Base-by-base conservation (phyloP, 2,888 invertebrate species). In the Octodonta nipae region DNA sequence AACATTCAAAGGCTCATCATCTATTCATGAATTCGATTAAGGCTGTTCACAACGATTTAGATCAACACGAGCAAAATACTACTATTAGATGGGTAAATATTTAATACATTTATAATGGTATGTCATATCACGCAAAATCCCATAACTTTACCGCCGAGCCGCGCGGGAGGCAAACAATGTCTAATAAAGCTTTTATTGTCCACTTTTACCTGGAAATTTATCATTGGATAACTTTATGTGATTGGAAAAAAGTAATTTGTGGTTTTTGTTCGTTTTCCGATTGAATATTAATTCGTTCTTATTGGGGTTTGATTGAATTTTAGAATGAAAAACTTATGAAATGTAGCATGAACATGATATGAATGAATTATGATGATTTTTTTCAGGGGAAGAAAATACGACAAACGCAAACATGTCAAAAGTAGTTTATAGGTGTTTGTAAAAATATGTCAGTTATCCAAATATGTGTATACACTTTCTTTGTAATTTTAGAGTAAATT, bases 1-100 rank as follows among this genome's bases (percentile, higher is more conserved):
- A 52, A 49, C 43, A n/a, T n/a, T n/a, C n/a, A n/a, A n/a, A n/a
- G n/a, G 45, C 30, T 49, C 42, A 52, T 56, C 36, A 54, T 45
- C 54, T 53, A 56, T 56, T 55, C 51, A 55, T 26, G 14, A n/a
- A 47, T 55, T 54, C 52, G 51, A 54, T 55, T 54, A 53, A 49
- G 45, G 51, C 43, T 47, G 52, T 52, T 52, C 51, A 49, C 48
- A 48, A 52, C 52, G 51, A 52, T 54, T 52, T 52, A 46, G 55
- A 54, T 53, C 54, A 55, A 54, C 50, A 49, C 47, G 54, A 50
- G 49, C 52, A 55, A 56, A 55, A 55, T 52, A 54, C 52, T 50
- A 52, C 55, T 46, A 56, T 56, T 56, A 56, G 48, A 44, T 42
- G 43, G 42, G 51, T 55, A 51, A 56, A 56, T 56, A 55, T 55